These are phyloP conservation scores for Drosophila subobscura DNA, from an alignment of 1,140 invertebrate species.

Conservation along the genomic window DNA sequence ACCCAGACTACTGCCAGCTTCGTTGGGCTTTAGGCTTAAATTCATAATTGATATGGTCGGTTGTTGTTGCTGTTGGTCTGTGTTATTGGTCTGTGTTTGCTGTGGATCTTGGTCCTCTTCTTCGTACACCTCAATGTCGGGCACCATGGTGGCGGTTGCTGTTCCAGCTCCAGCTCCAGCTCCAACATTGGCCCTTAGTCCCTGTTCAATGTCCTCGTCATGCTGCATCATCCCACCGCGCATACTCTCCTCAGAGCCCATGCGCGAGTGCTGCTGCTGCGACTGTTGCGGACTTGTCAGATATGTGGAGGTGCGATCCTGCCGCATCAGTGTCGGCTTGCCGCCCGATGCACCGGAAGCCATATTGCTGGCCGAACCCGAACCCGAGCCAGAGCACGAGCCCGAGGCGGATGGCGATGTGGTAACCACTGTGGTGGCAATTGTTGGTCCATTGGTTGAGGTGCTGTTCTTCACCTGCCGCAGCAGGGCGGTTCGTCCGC, in stretches of 20 bases:
- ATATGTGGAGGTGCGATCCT: conserved; percentile 91
- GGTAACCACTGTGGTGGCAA: conserved; percentile 79
- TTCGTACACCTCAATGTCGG: conserved; percentile 92
- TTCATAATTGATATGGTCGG: conserved; percentile 82
- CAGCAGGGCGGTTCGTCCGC: conserved; percentile 55
- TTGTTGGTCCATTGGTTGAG: conserved; percentile 83
- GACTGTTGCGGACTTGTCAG: conserved; percentile 90
- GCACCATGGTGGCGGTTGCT: conserved; percentile 86
- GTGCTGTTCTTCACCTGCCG: conserved; percentile 69
- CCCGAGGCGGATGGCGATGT: conserved; percentile 11
- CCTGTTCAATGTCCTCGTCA: conserved; percentile 86
- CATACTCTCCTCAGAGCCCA: conserved; percentile 90
- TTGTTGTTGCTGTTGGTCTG: conserved; percentile 66
- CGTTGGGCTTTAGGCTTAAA: conserved; percentile 64
- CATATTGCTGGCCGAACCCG: not conserved
- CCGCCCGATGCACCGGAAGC: conserved; percentile 46
- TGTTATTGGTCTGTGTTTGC: conserved; percentile 43
- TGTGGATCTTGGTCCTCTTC: conserved; percentile 85
- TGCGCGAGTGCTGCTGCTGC: conserved; percentile 87
- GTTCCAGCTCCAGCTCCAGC: conserved; percentile 61
- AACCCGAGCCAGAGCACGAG: conserved; percentile 26
- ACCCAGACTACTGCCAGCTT: conserved; percentile 23
- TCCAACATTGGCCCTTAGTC: conserved; percentile 82
- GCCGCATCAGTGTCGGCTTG: conserved; percentile 92
- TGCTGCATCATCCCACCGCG: conserved; percentile 32